These are phyloP conservation scores for Pseudois nayaur DNA, from an alignment of 2,113 vertebrate genomes.

Conservation along the genomic window DNA sequence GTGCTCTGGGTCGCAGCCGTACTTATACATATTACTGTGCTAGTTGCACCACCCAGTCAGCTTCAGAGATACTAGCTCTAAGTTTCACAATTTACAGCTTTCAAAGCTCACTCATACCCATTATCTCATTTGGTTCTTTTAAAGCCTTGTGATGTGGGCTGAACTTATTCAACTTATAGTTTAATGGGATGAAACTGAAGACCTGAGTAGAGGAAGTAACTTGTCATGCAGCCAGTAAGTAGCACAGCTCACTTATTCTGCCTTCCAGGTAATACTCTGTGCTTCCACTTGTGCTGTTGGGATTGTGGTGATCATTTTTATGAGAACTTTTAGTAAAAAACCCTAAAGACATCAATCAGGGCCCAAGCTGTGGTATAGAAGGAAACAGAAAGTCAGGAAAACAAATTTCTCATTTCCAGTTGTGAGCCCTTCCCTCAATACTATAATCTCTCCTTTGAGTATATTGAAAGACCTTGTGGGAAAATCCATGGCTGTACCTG, in stretches of 20 bases:
- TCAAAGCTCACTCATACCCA: background rate
- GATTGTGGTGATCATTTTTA: constrained; percentile 15
- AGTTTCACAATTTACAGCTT: background rate
- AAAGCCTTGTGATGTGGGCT: background rate
- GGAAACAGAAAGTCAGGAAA: background rate
- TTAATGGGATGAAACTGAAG: constrained; percentile 4
- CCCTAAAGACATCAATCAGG: background rate
- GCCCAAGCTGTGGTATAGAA: background rate
- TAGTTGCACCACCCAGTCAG: background rate
- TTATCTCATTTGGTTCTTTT: constrained; percentile 39
- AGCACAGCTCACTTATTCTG: background rate
- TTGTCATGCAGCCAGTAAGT: background rate
- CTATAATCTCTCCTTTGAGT: background rate
- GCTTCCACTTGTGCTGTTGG: background rate
- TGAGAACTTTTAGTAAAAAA: background rate
- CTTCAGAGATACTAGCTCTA: background rate
- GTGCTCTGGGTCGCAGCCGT: background rate
- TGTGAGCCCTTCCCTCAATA: background rate
- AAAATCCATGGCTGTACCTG: background rate
- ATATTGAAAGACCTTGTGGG: background rate
- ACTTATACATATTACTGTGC: background rate
- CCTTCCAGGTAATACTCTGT: background rate
- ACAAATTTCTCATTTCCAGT: background rate
- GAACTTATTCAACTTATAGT: background rate
- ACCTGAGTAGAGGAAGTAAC: background rate